Conservation (phyloP, 2,113 vertebrate genomes). For the Petroica traversi region DNA sequence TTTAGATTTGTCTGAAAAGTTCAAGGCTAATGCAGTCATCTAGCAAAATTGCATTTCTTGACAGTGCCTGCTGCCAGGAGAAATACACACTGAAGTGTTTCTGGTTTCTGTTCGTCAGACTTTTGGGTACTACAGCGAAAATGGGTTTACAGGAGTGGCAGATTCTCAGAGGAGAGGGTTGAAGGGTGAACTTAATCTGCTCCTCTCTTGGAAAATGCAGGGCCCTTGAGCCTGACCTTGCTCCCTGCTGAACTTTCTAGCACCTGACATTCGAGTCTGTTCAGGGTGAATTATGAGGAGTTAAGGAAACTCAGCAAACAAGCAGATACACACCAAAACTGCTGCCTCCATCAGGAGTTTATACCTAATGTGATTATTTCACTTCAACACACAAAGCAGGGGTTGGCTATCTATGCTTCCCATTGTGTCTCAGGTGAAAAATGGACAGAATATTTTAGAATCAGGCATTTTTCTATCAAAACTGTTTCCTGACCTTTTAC, state of each 20-base stretch:
- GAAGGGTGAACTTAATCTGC: constrained; percentile 38
- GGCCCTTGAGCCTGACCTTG: constrained; percentile 1
- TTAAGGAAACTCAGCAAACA: background rate
- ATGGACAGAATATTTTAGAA: background rate
- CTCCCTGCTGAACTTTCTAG: background rate
- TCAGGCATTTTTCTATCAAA: background rate
- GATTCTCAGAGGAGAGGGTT: background rate
- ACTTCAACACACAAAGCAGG: background rate
- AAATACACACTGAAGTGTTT: background rate
- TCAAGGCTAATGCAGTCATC: constrained; percentile 25
- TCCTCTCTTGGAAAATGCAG: background rate
- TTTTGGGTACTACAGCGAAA: background rate
- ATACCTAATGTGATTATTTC: background rate
- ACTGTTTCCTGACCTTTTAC: background rate
- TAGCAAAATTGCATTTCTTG: background rate
- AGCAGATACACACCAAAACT: background rate
- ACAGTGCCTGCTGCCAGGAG: background rate
- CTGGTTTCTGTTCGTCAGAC: background rate
- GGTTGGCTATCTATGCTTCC: fast-evolving
- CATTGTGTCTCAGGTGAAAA: background rate
- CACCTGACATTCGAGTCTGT: background rate
- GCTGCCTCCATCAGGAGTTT: background rate
- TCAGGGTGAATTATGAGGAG: background rate
- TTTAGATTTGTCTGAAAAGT: background rate
- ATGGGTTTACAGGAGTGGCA: background rate